A percentile compares a stretch with the other conserved stretches of the same genome.
phyloP scores from a whole-genome alignment of 1,140 invertebrate genomes.

The Globodera ellingtonae region DNA sequence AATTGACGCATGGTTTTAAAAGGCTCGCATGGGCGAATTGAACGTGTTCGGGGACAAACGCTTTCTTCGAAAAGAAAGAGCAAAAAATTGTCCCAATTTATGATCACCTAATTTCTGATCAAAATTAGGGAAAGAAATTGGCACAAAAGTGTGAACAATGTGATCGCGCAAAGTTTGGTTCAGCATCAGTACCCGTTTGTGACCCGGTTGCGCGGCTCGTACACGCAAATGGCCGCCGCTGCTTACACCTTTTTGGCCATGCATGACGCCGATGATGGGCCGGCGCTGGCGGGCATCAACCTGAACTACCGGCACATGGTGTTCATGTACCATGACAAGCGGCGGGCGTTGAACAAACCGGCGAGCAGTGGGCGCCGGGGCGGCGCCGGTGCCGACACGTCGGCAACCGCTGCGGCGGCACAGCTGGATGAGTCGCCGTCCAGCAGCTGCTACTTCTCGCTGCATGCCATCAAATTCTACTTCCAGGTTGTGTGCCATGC shows the following conservation, averaged over 20 bases:
- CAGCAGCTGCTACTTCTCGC: slow-evolving; percentile 60
- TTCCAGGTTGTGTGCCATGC: slow-evolving; percentile 32
- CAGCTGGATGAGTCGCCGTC: slow-evolving; percentile 43
- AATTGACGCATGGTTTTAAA: no score
- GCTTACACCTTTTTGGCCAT: slow-evolving; percentile 59
- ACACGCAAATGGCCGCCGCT: slow-evolving; percentile 73
- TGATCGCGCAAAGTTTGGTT: background rate
- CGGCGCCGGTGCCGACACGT: slow-evolving; percentile 13
- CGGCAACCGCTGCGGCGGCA: slow-evolving; percentile 15
- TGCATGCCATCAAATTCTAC: slow-evolving; percentile 64
- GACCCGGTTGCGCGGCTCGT: slow-evolving; percentile 82
- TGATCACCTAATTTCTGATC: no score
- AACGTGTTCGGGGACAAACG: no score
- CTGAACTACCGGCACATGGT: slow-evolving; percentile 59
- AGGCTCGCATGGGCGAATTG: no score
- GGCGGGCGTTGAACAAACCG: slow-evolving; percentile 55
- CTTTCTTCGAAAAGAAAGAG: no score
- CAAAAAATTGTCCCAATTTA: no score
- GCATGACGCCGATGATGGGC: slow-evolving; percentile 31
- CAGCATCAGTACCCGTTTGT: slow-evolving; percentile 74
- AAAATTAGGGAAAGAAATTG: no score
- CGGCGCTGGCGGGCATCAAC: slow-evolving; percentile 3
- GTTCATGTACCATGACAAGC: slow-evolving; percentile 65
- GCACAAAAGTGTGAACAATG: no score
- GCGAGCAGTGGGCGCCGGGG: slow-evolving; percentile 8